Evolutionary conservation across 2,113 vertebrate species (phyloP).

Genomic region (Myotis brandtii): DNA sequence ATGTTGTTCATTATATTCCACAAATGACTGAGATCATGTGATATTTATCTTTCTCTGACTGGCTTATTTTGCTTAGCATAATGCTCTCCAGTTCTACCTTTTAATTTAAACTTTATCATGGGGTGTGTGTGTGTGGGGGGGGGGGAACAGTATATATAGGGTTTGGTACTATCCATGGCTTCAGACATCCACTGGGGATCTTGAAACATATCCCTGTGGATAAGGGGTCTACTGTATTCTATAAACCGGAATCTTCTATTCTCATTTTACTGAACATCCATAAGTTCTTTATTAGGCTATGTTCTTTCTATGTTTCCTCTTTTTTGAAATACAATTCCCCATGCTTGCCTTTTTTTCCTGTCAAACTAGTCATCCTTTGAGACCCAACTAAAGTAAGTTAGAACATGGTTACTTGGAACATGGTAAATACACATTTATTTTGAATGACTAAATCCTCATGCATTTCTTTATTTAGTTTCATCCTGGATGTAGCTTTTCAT

Average conservation of each 20-base stretch:
- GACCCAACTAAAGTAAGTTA: slow-evolving; percentile 41
- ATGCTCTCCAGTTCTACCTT: too few species aligned
- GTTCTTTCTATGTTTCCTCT: slow-evolving; percentile 8
- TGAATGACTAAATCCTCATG: neutral
- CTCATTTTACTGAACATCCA: neutral
- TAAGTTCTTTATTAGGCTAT: neutral
- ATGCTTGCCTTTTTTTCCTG: neutral
- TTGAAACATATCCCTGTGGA: neutral
- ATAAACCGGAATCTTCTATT: neutral
- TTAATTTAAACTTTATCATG: neutral
- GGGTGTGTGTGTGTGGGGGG: too few species aligned
- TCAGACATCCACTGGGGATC: neutral
- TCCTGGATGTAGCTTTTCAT: neutral
- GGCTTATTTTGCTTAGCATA: too few species aligned
- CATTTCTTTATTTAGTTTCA: neutral
- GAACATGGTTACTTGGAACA: neutral
- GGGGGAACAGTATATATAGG: neutral
- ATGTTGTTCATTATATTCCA: too few species aligned
- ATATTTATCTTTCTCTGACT: too few species aligned
- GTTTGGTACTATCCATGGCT: too few species aligned
- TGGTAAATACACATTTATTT: neutral
- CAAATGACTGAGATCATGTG: too few species aligned
- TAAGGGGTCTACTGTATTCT: neutral
- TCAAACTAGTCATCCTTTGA: slow-evolving; percentile 14
- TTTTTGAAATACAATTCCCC: neutral